Evolutionary conservation across 2,888 invertebrate genomes (phyloP), one percentile per base, ranked within the genome.

Genomic region (Eubasilissa splendida): DNA sequence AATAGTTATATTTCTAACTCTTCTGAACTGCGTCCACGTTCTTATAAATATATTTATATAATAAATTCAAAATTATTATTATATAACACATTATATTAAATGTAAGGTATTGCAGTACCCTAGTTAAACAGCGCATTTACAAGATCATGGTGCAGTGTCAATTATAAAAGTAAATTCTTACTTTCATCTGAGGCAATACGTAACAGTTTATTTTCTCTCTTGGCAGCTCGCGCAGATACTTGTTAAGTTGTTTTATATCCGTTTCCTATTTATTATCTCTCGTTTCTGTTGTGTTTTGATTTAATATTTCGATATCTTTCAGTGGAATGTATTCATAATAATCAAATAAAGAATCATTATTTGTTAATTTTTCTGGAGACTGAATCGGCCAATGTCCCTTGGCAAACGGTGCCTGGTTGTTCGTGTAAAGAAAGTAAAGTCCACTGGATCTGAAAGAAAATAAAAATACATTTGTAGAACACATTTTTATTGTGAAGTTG

Each of bases 381-480:
- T 42, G 4, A 2, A 42, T 42, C 42, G 4, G 42, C 42, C 42
- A 14, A 50, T 58, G 50, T 7, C 86, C 86, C 31, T 74, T 68
- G 11, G 86, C 86, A 80, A 84, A 86, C 0, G 86, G 86, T 7
- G 84, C 33, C 9, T 83, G 74, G 3, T 66, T 54, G 58, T 85
- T 85, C 4, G 86, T 86, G 66, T 82, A 80, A 11, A 89, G 80
- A 65, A 87, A 88, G 79, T 85, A 88, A 0, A 86, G 83, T 8
- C 89, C 88, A 8, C 73, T 84, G 0, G 85, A 60, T 7, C 89
- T 89, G 78, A 12, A 85, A 85, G 54, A 50, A 70, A 74, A 75
- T 54, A 70, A 11, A 22, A 11, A 22, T 50, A 22, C 12, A 52
- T 22, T 42, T 42, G 22, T 22, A 22, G n/a, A n/a, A n/a, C n/a